Evolutionary conservation across 2,888 invertebrate species (phyloP), one percentile per base, ranked within the genome.

Genomic region (Phaedon cochleariae): DNA sequence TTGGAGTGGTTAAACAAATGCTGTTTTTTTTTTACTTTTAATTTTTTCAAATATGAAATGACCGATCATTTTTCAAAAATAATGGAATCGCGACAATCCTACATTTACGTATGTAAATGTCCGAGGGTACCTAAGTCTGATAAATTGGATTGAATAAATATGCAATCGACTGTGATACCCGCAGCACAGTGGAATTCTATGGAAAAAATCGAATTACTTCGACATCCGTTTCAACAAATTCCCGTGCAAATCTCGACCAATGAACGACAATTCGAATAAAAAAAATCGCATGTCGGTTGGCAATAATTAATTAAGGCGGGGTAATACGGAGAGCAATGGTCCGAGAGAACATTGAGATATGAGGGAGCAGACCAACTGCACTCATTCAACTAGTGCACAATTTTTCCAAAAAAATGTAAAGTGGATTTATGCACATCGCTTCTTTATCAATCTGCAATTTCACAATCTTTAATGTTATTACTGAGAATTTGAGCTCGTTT

Each of bases 281-380:
- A 67, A 62, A 70, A 64, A 52, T 41, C 49, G 55, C 57, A 55
- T 64, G 64, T 61, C 65, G 63, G 67, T 64, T 66, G 59, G 68
- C 65, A 61, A 61, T 67, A 68, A 71, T 70, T 70, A 68, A 68
- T 70, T 68, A 67, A 68, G 70, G 70, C 67, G 68, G 65, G 62
- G 67, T 67, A 67, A 68, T 70, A 65, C 34, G 48, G 68, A 65
- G 70, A 67, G 70, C 68, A 71, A 71, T 67, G 70, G 67, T 71
- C 68, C 68, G 68, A 62, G 15, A 41, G 41, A 41, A 65, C 59
- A 65, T 57, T 34, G 26, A 59, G 65, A 67, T 57, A 46, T 60
- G 54, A 18, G 65, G 59, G 17, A 2, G 31, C n/a, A 48, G 34
- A 20, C 21, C n/a, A 57, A 65, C 31, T 69, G 69, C 64, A 61